A percentile compares a stretch with the other conserved stretches of the same genome.
These are phyloP conservation scores for Ceratina calcarata DNA, from an alignment of 1,140 invertebrate genomes.

Conservation along the genomic window DNA sequence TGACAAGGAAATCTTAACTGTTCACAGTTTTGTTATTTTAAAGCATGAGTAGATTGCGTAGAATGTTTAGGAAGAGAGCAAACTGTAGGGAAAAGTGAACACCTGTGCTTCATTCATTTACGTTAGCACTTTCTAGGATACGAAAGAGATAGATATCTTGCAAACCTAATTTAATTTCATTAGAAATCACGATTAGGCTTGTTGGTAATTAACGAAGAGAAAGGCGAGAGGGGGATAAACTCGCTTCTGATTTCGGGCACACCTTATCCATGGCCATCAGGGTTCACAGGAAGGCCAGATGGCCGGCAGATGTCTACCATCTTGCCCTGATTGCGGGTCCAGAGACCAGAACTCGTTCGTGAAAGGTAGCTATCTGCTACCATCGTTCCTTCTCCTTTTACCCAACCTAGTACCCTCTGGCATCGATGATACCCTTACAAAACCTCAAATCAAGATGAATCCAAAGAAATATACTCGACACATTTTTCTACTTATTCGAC, in stretches of 20 bases:
- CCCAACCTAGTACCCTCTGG: neutral
- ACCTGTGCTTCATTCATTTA: too few relatives aligned
- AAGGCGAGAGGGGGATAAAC: neutral
- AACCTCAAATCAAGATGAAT: neutral
- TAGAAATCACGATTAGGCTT: too few relatives aligned
- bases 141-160: too few relatives aligned
- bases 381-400: conserved; percentile 16
- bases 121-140: too few relatives aligned
- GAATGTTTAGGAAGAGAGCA: too few relatives aligned
- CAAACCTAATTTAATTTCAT: too few relatives aligned
- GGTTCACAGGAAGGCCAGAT: conserved; percentile 57
- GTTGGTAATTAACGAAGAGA: conserved; percentile 2
- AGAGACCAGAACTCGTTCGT: conserved; percentile 37
- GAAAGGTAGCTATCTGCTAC: conserved; percentile 51
- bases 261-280: conserved; percentile 41
- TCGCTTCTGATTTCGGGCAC: conserved; percentile 48
- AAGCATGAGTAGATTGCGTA: too few relatives aligned
- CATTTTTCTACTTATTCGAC: neutral
- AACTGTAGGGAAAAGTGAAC: too few relatives aligned
- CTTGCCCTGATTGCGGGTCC: conserved; percentile 58
- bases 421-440: neutral
- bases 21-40: too few relatives aligned
- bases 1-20: too few relatives aligned
- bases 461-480: too few relatives aligned
- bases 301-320: conserved; percentile 63